Conservation (phyloP, 2,113 vertebrate species). For the Amazona guildingii region DNA sequence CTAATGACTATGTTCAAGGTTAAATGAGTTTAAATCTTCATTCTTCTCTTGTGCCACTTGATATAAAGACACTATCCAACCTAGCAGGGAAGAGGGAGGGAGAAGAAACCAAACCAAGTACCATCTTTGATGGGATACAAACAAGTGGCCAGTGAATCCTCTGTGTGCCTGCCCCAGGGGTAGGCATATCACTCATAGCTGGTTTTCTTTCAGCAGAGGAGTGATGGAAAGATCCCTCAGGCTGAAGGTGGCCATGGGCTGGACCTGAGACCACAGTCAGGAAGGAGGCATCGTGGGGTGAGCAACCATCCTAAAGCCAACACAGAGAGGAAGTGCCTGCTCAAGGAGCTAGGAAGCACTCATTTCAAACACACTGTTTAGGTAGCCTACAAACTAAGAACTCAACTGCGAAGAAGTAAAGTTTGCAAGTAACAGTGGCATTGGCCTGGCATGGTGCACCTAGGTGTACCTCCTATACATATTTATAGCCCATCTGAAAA, state of each 20-base stretch:
- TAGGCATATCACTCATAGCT: background rate
- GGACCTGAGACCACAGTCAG: background rate
- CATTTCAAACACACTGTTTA: background rate
- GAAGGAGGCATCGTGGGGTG: accelerated
- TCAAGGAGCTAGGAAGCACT: background rate
- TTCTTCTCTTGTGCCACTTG: background rate
- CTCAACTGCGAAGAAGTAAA: background rate
- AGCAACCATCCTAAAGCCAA: background rate
- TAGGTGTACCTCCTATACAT: background rate
- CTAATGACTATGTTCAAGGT: constrained; percentile 71
- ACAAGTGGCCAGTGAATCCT: background rate
- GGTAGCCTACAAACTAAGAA: background rate
- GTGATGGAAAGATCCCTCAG: background rate
- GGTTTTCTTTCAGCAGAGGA: background rate
- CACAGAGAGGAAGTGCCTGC: background rate
- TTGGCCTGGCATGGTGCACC: background rate
- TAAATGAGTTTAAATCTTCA: constrained; percentile 66
- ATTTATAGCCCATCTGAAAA: background rate
- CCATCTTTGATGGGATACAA: background rate
- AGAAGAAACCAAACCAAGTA: background rate
- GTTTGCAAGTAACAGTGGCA: background rate
- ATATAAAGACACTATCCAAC: background rate
- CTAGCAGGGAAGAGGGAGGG: background rate
- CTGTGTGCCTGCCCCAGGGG: accelerated
- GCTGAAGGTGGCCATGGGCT: background rate